Evolutionary conservation across 1,140 invertebrate genomes (phyloP).

Genomic region (Contarinia nasturtii): DNA sequence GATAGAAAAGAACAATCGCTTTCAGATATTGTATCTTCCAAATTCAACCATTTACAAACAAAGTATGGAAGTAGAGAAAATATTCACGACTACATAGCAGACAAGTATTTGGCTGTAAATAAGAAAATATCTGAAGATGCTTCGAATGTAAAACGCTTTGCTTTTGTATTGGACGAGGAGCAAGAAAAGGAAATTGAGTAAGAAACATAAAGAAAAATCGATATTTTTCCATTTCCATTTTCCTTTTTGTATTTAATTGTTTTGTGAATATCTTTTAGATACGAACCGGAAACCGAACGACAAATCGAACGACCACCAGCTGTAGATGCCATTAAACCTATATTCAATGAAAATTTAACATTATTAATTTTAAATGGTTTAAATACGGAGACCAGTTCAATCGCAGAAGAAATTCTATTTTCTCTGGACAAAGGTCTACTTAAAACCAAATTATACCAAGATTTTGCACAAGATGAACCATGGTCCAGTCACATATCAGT

Average conservation of each 20-base stretch:
- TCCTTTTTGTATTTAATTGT: too few relatives aligned
- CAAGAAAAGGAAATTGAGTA: not conserved
- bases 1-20: not conserved
- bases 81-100: not conserved
- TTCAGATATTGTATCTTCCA: not conserved
- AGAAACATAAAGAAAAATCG: too few relatives aligned
- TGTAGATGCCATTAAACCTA: not conserved
- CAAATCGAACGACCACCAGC: not conserved
- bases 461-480: not conserved
- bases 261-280: too few relatives aligned
- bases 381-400: not conserved
- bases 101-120: not conserved
- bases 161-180: not conserved
- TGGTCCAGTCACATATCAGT: not conserved
- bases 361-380: not conserved
- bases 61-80: not conserved
- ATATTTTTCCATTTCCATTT: too few relatives aligned
- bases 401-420: not conserved
- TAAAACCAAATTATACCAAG: not conserved
- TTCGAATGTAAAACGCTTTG: not conserved
- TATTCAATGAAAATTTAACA: not conserved
- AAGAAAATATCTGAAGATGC: not conserved
- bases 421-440: not conserved
- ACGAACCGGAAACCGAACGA: not conserved
- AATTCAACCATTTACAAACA: not conserved